A percentile compares a stretch with the other conserved stretches of the same genome.
phyloP scores from a whole-genome alignment of 2,888 invertebrate genomes.

The Balanococcus diminutus region DNA sequence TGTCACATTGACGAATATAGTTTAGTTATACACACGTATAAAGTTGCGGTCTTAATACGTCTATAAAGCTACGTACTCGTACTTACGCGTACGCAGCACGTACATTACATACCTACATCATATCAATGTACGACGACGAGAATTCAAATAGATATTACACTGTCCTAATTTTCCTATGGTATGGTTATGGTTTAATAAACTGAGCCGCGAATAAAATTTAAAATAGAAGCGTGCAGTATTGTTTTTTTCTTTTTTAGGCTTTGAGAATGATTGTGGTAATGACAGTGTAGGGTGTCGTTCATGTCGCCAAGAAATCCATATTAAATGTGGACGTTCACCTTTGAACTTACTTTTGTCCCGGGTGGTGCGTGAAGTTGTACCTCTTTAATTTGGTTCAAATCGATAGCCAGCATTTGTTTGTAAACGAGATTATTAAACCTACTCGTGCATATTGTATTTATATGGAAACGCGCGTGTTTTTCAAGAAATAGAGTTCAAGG shows the following conservation, averaged over 20 bases:
- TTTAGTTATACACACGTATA: not conserved
- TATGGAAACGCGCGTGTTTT: not conserved
- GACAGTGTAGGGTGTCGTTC: not conserved
- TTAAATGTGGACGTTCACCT: constrained; percentile 23
- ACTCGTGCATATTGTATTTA: too few relatives aligned
- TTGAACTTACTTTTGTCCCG: constrained; percentile 5
- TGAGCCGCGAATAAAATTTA: constrained; percentile 8
- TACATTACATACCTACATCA: too few relatives aligned
- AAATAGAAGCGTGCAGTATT: constrained; percentile 6
- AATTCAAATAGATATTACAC: not conserved
- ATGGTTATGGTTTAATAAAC: not conserved
- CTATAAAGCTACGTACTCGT: not conserved
- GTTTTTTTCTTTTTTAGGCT: constrained; percentile 14
- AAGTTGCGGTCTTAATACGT: not conserved
- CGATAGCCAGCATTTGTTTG: not conserved
- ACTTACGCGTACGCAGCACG: not conserved
- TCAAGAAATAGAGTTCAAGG: not conserved
- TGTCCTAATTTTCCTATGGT: not conserved
- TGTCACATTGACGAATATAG: not conserved
- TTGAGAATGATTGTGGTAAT: constrained; percentile 4
- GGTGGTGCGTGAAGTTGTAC: not conserved
- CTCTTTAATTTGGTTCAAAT: constrained; percentile 12
- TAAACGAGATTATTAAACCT: not conserved
- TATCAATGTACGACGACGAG: too few relatives aligned
- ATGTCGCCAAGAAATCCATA: constrained; percentile 4